Evolutionary conservation across 2,113 vertebrate genomes (phyloP), one percentile per base, ranked within the genome.

Genomic region (Empidonax alnorum): DNA sequence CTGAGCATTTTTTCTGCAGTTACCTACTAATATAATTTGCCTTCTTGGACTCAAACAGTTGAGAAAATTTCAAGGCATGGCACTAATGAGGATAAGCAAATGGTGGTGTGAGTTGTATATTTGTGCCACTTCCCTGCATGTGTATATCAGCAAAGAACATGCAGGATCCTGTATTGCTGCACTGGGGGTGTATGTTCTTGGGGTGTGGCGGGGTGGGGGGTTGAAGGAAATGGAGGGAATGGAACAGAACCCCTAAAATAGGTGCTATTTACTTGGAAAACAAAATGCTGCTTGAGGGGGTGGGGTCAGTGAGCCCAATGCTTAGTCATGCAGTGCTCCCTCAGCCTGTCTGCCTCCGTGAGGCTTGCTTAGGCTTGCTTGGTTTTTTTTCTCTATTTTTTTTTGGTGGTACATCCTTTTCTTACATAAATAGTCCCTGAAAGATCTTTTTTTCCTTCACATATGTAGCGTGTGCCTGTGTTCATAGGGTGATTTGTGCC

Each of bases 291-390:
- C 33, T 33, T 83, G 72, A 62, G 24, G 68, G 84, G 68, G 41
- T 79, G 55, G 78, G 71, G 79, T 76, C 53, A 1, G 4, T 39
- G 42, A 96, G 63, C 59, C 88, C 68, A 74, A 72, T 84, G 89
- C 94, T 93, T 94, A 86, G 88, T 96, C 89, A 81, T 90, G 68
- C 61, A 23, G 27, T 67, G 39, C 61, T 96, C 47, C 65, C 65
- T 94, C 61, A 83, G 67, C 82, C 73, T 4, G 3, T 79, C 71
- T 94, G 53, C 62, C 78, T 87, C 78, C 12, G 3, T 12, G 24
- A 46, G 58, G 62, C 28, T 96, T 90, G 68, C 59, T 94, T 85
- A 56, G 35, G n/a, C 71, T 89, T 81, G 25, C 49, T 72, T 52
- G 5, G 0, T 11, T 55, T 73, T 22, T 62, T 62, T 50, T 39